Evolutionary conservation across 2,113 vertebrate genomes (phyloP).

Genomic region (Stomatorhinus ivindoensis): DNA sequence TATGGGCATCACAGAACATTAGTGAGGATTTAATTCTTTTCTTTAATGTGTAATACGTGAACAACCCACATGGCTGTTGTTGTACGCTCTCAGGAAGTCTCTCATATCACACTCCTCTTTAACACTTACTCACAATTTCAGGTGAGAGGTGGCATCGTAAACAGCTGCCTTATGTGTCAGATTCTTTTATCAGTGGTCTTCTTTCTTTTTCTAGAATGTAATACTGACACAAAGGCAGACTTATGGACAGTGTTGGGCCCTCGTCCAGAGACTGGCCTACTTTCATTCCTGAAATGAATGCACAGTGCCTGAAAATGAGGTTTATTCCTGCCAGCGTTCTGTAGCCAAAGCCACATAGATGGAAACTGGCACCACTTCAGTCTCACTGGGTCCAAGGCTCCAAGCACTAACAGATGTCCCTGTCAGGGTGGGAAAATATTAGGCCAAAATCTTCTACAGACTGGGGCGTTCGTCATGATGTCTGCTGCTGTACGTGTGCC

Average conservation of each 20-base stretch:
- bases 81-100: not conserved
- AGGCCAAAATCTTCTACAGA: conserved; percentile 16
- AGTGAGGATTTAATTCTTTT: not conserved
- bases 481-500: not conserved
- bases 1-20: not conserved
- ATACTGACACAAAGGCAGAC: conserved; percentile 12
- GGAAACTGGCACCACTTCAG: conserved; percentile 5
- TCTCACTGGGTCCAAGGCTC: conserved; percentile 20
- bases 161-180: not conserved
- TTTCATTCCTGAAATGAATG: conserved; percentile 9
- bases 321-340: conserved; percentile 1
- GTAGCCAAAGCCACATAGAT: not conserved
- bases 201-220: not conserved
- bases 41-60: not conserved
- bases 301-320: conserved; percentile 12
- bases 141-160: not conserved
- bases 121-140: not conserved
- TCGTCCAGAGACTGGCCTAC: conserved; percentile 18
- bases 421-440: conserved; percentile 19
- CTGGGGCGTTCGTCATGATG: not conserved
- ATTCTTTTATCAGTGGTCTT: not conserved
- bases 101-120: not conserved
- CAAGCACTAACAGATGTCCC: conserved; percentile 24
- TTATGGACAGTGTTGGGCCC: not conserved
- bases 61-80: not conserved